Base-by-base conservation (phyloP, 2,113 vertebrate species). In the Falcunculus frontatus region DNA sequence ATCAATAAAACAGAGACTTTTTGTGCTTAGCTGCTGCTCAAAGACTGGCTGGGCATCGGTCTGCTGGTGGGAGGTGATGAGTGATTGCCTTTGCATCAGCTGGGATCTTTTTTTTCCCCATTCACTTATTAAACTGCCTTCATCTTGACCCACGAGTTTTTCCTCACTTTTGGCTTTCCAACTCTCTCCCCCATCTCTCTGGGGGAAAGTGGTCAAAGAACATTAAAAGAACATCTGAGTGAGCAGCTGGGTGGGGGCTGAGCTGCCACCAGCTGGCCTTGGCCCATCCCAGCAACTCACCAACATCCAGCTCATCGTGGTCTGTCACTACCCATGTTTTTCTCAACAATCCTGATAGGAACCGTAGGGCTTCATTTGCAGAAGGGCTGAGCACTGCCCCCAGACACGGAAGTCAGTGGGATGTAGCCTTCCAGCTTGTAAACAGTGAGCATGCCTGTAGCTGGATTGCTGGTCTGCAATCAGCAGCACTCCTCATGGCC, bases 51-150 rank as follows among this genome's bases (percentile, higher is more conserved):
- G 56, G 74, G 49, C 85, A 95, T 59, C 1, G 0, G 16, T 42
- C 42, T 88, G 62, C 52, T 85, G 23, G 75, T 95, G 91, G 93
- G 85, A 72, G 70, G 75, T 85, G 83, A 59, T 79, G 70, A 95
- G 30, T 74, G 69, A 78, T 19, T 64, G 88, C 69, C 56, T 78
- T 81, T 94, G 74, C 81, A 70, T 79, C 70, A 62, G 6, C 3
- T 63, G 42, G 47, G 29, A 65, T 22, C 17, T 46, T 44, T 37
- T 49, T 59, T 39, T 55, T 8, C 60, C 89, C 18, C 3, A 3
- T 68, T 89, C 32, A 53, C 30, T 77, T 69, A 87, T 49, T 87
- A 84, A 84, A 89, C 22, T 60, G 57, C 50, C 37, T 91, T 93
- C 56, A 73, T 69, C 84, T 62, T 32, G 4, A 82, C n/a, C 79